Evolutionary conservation across 2,888 invertebrate genomes (phyloP).

Genomic region (Cryptophagus acutangulus): DNA sequence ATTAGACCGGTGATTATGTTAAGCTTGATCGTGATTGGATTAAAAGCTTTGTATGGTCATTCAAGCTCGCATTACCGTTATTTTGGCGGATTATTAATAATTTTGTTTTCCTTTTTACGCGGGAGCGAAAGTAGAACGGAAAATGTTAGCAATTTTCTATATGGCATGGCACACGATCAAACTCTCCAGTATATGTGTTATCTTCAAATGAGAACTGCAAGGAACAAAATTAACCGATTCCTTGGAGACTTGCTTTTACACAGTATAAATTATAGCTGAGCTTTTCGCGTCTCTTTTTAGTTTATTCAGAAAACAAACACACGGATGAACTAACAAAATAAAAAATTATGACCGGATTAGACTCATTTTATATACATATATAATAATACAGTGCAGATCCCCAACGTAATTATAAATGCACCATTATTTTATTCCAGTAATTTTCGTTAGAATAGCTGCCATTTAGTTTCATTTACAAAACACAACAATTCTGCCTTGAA

Average conservation of each 20-base stretch:
- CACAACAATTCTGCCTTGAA: too few relatives aligned
- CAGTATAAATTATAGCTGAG: slow-evolving; percentile 6
- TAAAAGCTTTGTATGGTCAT: too few relatives aligned
- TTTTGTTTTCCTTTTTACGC: not conserved
- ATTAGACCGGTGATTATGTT: slow-evolving; percentile 17
- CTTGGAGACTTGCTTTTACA: slow-evolving; percentile 3
- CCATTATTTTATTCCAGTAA: not conserved
- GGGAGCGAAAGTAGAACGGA: not conserved
- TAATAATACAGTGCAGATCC: not conserved
- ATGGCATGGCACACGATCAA: slow-evolving; percentile 8
- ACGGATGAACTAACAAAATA: too few relatives aligned
- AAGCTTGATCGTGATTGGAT: slow-evolving; percentile 2
- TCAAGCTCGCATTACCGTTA: too few relatives aligned
- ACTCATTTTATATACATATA: not conserved
- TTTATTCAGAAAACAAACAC: too few relatives aligned
- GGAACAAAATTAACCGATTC: slow-evolving; percentile 7
- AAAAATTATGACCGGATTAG: too few relatives aligned
- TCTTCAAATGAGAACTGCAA: slow-evolving; percentile 8
- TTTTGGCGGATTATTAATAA: slow-evolving; percentile 1
- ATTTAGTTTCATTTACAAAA: too few relatives aligned
- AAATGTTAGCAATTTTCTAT: slow-evolving; percentile 8
- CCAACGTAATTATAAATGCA: not conserved
- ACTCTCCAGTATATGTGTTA: slow-evolving; percentile 5
- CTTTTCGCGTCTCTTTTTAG: not conserved
- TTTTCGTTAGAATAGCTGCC: too few relatives aligned